Conservation (phyloP, 35 echinoderm and acorn worm species). For the Lytechinus variegatus region DNA sequence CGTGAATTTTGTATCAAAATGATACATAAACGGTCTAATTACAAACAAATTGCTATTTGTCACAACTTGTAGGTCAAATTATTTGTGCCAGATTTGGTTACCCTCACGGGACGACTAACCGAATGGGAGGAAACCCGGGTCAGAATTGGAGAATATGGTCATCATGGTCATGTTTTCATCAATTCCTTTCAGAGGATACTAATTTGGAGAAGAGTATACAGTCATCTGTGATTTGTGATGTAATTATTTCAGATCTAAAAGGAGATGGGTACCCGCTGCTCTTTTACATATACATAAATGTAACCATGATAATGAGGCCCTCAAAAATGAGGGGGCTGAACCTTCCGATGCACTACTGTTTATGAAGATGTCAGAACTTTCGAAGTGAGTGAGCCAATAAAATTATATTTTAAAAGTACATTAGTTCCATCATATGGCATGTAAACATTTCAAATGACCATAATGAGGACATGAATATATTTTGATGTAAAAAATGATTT, state of each 20-base stretch:
- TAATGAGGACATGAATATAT: too few species aligned
- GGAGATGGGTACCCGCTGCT: neutral
- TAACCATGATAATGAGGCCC: too few species aligned
- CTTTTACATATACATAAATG: neutral
- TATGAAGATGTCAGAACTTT: too few species aligned
- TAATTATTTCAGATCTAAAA: neutral
- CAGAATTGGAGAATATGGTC: neutral
- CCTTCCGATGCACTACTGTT: too few species aligned
- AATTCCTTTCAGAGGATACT: neutral
- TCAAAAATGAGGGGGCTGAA: too few species aligned
- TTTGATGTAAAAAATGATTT: too few species aligned
- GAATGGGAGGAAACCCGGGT: neutral
- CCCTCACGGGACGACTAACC: neutral
- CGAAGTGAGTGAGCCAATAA: too few species aligned
- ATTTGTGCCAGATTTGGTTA: neutral
- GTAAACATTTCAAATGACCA: too few species aligned
- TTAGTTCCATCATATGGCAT: too few species aligned
- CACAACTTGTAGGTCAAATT: neutral
- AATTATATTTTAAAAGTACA: too few species aligned
- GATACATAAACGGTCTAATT: neutral
- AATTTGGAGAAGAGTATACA: neutral
- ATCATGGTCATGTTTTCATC: too few species aligned
- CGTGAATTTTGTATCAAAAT: neutral
- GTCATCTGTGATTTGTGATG: neutral
- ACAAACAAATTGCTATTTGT: neutral